Evolutionary conservation across 2,113 vertebrate genomes (phyloP), one percentile per base, ranked within the genome.

Genomic region (Mesitornis unicolor): DNA sequence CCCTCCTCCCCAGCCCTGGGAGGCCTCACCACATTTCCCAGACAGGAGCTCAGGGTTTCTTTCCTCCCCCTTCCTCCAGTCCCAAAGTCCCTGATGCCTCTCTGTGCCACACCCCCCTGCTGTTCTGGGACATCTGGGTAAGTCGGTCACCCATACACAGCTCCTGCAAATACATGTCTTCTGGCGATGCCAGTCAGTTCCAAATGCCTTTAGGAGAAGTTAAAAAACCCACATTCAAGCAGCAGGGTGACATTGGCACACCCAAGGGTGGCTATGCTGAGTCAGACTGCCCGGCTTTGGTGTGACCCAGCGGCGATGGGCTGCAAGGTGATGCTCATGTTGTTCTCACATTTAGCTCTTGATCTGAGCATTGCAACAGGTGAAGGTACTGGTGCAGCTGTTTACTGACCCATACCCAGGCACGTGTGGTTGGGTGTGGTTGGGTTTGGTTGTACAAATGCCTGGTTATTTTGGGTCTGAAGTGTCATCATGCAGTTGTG

Each of bases 31-130:
- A 29, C 5, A 0, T 22, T 29, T 18, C 16, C 24, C n/a, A 73
- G 42, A 33, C 24, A 40, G 24, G 16, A 71, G 48, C 10, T 48
- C 45, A 15, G 21, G 17, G 45, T 28, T 60, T 33, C 33, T 22
- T 50, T 35, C 13, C 42, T 28, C 8, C 47, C 40, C 5, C 13
- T 40, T 73, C 29, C 28, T 43, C 63, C 2, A 1, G 8, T 76
- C 26, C 16, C 1, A 0, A 12, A 43, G 64, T 17, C 21, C n/a
- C 64, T 45, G 38, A 22, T 5, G 3, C 20, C 61, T 67, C 61
- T 36, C 31, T 50, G 29, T n/a, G n/a, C n/a, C n/a, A n/a, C n/a
- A 0, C 13, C 16, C 43, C 7, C 3, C 9, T 17, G 45, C 74
- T 78, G 22, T 45, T 61, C n/a, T 1, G 2, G 45, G 28, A n/a